Conservation (phyloP, 2,113 vertebrate genomes). For the Alosa alosa region DNA sequence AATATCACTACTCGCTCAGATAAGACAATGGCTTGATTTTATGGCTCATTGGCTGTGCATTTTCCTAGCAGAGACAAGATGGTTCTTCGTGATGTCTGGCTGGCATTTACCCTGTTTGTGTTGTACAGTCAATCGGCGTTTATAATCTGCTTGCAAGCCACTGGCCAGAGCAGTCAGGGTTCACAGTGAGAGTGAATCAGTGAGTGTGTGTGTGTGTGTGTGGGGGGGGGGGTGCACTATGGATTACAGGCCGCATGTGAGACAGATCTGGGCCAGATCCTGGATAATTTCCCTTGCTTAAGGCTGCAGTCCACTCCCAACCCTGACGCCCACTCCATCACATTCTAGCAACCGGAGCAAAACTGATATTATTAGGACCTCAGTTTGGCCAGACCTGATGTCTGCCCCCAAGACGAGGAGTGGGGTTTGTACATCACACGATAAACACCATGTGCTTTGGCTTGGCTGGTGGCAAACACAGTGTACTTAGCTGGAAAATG, state of each 20-base stretch:
- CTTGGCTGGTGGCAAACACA: background rate
- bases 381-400: slow-evolving; percentile 6
- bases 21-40: slow-evolving; percentile 10
- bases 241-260: background rate
- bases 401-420: background rate
- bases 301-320: background rate
- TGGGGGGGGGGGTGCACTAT: background rate
- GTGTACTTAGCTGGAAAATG: background rate
- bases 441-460: slow-evolving; percentile 1
- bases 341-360: background rate
- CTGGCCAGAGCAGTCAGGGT: background rate
- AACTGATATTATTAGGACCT: slow-evolving; percentile 4
- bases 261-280: background rate
- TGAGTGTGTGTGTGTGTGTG: background rate
- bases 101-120: background rate
- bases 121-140: background rate
- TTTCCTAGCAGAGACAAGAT: background rate
- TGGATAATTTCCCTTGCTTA: background rate
- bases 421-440: background rate
- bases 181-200: background rate
- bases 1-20: background rate
- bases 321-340: background rate
- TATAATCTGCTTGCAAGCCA: background rate
- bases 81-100: background rate
- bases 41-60: background rate